Base-by-base conservation (phyloP, 2,797 vertebrate genomes). In the Alauda arvensis region DNA sequence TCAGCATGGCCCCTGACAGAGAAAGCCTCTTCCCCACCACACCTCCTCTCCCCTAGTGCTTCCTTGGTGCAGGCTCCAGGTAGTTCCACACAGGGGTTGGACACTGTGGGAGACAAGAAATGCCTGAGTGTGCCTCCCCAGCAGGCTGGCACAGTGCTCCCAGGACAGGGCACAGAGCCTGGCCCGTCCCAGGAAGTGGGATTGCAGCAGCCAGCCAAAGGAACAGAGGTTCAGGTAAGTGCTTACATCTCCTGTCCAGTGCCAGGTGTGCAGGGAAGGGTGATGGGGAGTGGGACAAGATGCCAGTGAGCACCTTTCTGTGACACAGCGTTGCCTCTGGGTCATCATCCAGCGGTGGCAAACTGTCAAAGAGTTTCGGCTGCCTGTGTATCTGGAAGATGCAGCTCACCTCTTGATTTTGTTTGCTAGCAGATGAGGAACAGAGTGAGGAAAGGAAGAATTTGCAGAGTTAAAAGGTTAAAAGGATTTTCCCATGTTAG, bases 101-200 rank as follows among this genome's bases (percentile, higher is more conserved):
- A 96, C 14, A 45, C 95, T 85, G 91, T 91, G 78, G 83, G 16
- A 71, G 94, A 96, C 68, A 96, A 97, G 90, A 95, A 95, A 78
- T 74, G 55, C 46, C 72, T 81, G 59, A 72, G 48, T 51, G 57
- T 91, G 48, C 42, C 71, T 85, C 76, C 67, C 40, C 93, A 91
- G 40, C 65, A 62, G 57, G 46, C 69, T 55, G 75, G 51, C 33
- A 8, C 26, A 3, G 33, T 18, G 19, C 78, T 75, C 23, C 56
- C 48, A 0, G 4, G 19, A 2, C 60, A 57, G 62, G 26, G 43
- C 46, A 37, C 0, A 0, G 78, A 88, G 34, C 56, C 66, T 13
- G 18, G 39, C 11, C 17, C 48, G 40, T 48, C n/a, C 9, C 16
- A 14, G 42, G 68, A 89, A 9, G 40, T 18, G 3, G 87, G 39